phyloP scores from a whole-genome alignment of 1,140 invertebrate genomes.

The Steinernema khuongi region DNA sequence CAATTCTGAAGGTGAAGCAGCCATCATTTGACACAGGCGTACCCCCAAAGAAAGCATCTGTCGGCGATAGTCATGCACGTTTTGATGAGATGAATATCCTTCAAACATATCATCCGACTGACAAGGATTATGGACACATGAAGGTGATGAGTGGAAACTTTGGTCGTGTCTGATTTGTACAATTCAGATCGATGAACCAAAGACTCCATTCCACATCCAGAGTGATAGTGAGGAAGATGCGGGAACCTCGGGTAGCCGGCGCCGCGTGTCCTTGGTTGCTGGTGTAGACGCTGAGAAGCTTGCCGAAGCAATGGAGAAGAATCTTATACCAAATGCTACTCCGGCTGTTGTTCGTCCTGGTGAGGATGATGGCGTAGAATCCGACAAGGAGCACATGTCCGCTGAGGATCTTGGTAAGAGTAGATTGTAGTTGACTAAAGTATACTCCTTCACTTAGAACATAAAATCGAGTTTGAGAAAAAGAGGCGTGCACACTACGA shows the following conservation, averaged over 20 bases:
- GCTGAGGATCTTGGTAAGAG: constrained; percentile 41
- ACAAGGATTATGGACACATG: constrained; percentile 99
- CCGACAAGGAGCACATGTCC: constrained; percentile 27
- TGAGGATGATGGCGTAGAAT: constrained; percentile 12
- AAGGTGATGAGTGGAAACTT: constrained; percentile 66
- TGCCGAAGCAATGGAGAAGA: constrained; percentile 19
- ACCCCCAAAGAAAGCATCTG: not conserved
- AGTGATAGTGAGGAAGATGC: constrained; percentile 66
- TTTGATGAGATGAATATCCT: constrained; percentile 97
- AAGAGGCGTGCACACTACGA: constrained; percentile 94
- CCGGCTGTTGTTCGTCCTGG: not conserved
- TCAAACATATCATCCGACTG: constrained; percentile 89
- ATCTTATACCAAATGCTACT: not conserved
- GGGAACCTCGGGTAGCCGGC: constrained; percentile 32
- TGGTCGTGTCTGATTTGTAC: constrained; percentile 5
- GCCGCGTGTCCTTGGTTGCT: constrained; percentile 56
- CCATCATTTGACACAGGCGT: constrained; percentile 32
- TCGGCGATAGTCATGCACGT: constrained; percentile 43
- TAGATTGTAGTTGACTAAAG: constrained; percentile 36
- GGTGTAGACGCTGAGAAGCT: constrained; percentile 55
- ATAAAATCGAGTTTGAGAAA: constrained; percentile 60
- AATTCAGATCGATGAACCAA: constrained; percentile 65
- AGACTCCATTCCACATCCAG: constrained; percentile 84
- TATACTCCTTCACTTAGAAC: constrained; percentile 27
- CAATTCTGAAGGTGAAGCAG: constrained; percentile 54